Base-by-base conservation (phyloP, 2,888 invertebrate genomes). In the Chromoteleia sp. region DNA sequence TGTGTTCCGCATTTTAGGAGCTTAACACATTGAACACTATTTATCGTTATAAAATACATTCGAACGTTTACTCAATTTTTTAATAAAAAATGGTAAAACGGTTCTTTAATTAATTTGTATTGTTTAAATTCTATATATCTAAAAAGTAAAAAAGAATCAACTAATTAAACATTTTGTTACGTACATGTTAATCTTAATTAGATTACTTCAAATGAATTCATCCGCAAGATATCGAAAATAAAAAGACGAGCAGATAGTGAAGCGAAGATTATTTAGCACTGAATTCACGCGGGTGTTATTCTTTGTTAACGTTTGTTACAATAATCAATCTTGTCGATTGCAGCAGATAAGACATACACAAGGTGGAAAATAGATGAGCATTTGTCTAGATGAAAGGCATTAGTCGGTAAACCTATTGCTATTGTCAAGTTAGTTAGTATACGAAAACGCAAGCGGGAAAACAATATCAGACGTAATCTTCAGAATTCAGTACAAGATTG, bases 281-380 rank as follows among this genome's bases (percentile, higher is more conserved):
- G 50, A 50, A 50, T 50, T 50, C 8, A 29, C 29, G 12, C 0
- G 29, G 14, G 25, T 29, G 50, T 50, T 45, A 45, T 17, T 45
- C 45, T 50, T 50, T 50, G 50, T 29, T n/a, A 50, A 6, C 29
- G 10, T 21, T 50, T 50, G 29, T 25, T 50, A 6, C 12, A 29
- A 50, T 50, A 50, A 50, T 50, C 50, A 50, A 50, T 50, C 50
- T 50, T 50, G 50, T 50, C 50, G 29, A 29, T 50, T 50, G 50
- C 12, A 3, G 12, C 12, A 29, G 50, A 50, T 50, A 50, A 50
- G 50, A 50, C 45, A 3, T 12, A 29, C 4, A 45, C 25, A 25
- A 50, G 25, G 25, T n/a, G 12, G 25, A 12, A 50, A 50, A 50
- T 50, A 50, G 50, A 50, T 12, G 50, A 50, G 25, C 25, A 50